Conservation (phyloP, 2,888 invertebrate genomes). For the Argynnis bischoffii region DNA sequence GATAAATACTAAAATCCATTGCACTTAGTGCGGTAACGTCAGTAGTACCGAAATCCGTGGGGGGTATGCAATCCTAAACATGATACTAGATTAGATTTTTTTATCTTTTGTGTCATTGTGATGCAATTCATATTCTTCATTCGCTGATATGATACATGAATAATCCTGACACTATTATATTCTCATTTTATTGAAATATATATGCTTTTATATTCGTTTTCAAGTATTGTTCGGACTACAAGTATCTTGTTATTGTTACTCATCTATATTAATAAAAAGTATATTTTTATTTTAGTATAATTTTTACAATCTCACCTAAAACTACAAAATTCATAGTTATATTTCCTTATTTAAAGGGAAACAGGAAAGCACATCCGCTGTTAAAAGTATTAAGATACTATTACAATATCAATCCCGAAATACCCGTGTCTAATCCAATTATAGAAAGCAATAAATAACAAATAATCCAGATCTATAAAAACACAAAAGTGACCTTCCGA, state of each 20-base stretch:
- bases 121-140: conserved; percentile 8
- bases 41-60: conserved; percentile 42
- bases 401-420: conserved; percentile 66
- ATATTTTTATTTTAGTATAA: not conserved
- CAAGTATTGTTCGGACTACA: too few species aligned
- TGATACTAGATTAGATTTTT: conserved; percentile 29
- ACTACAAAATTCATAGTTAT: conserved; percentile 1
- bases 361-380: conserved; percentile 63
- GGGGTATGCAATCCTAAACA: conserved; percentile 42
- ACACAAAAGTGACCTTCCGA: conserved; percentile 74
- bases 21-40: not conserved
- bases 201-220: not conserved
- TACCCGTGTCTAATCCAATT: conserved; percentile 66
- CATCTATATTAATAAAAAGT: not conserved
- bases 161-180: not conserved
- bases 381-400: conserved; percentile 55
- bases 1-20: conserved; percentile 33
- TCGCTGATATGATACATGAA: not conserved
- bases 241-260: not conserved
- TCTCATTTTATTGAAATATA: conserved; percentile 1
- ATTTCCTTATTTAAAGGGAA: conserved; percentile 12
- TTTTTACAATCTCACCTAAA: not conserved
- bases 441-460: conserved; percentile 54
- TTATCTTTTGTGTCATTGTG: conserved; percentile 16
- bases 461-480: conserved; percentile 66